These are phyloP conservation scores for Ochotona curzoniae DNA, from an alignment of 2,113 vertebrate species.

Conservation along the genomic window DNA sequence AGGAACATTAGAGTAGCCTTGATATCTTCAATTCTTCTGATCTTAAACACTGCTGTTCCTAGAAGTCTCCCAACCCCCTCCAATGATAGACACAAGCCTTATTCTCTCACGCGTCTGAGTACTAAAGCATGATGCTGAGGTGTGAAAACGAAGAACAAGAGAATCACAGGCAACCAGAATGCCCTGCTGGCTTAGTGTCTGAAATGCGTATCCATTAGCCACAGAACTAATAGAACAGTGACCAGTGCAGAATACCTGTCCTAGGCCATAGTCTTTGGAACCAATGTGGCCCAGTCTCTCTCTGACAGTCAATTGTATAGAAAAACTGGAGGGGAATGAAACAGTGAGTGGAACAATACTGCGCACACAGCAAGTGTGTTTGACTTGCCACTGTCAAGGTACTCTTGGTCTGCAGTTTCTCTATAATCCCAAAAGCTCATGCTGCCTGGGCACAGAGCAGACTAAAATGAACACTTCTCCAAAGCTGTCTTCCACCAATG, in stretches of 20 bases:
- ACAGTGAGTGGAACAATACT: background rate
- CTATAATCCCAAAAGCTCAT: background rate
- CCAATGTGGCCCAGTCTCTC: background rate
- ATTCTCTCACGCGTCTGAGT: background rate
- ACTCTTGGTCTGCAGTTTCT: background rate
- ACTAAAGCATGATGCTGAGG: background rate
- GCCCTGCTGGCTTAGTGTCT: background rate
- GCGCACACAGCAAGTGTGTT: background rate
- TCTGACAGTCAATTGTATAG: background rate
- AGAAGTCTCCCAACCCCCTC: background rate
- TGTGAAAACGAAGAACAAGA: background rate
- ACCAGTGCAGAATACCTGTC: background rate
- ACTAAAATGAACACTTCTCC: background rate
- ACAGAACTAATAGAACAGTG: background rate
- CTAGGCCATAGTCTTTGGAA: background rate
- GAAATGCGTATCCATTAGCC: background rate
- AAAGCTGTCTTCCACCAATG: background rate
- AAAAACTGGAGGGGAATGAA: background rate
- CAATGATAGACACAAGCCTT: background rate
- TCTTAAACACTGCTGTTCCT: background rate
- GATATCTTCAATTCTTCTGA: background rate
- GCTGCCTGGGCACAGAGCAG: background rate
- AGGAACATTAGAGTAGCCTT: background rate
- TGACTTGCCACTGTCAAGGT: background rate
- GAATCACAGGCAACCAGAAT: background rate